Evolutionary conservation across 1,140 invertebrate genomes (phyloP).

Genomic region (Ptiloglossa arizonensis): DNA sequence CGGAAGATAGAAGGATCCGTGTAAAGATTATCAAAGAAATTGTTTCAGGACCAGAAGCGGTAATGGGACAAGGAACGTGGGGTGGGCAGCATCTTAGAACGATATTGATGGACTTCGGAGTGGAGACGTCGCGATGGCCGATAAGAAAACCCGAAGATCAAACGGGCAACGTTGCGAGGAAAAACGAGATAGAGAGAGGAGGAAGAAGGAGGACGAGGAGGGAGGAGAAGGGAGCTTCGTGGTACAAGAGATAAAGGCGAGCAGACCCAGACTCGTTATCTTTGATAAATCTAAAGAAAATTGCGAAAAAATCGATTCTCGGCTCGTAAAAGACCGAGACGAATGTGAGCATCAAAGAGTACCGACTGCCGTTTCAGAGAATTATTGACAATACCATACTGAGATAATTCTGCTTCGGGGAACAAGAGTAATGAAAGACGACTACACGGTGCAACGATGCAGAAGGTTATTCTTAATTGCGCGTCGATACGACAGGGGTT

Average conservation of each 20-base stretch:
- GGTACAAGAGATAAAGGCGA: neutral
- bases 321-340: neutral
- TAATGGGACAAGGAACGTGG: conserved; percentile 31
- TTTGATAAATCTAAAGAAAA: conserved; percentile 10
- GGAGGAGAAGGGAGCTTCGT: neutral
- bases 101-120: conserved; percentile 47
- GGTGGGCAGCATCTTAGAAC: conserved; percentile 3
- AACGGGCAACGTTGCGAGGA: neutral
- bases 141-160: conserved; percentile 43
- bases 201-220: no score
- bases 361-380: neutral
- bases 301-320: neutral
- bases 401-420: neutral
- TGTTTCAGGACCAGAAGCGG: conserved; percentile 37
- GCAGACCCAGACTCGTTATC: conserved; percentile 13
- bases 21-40: conserved; percentile 63
- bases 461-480: neutral
- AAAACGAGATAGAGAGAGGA: neutral
- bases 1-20: conserved; percentile 37
- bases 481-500: no score
- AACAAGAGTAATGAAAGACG: neutral
- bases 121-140: conserved; percentile 13
- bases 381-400: conserved; percentile 15
- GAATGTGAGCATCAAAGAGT: neutral
- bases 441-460: neutral